Conservation (phyloP, 92 coral and sea anemone genomes). For the Epizoanthus stellaris region DNA sequence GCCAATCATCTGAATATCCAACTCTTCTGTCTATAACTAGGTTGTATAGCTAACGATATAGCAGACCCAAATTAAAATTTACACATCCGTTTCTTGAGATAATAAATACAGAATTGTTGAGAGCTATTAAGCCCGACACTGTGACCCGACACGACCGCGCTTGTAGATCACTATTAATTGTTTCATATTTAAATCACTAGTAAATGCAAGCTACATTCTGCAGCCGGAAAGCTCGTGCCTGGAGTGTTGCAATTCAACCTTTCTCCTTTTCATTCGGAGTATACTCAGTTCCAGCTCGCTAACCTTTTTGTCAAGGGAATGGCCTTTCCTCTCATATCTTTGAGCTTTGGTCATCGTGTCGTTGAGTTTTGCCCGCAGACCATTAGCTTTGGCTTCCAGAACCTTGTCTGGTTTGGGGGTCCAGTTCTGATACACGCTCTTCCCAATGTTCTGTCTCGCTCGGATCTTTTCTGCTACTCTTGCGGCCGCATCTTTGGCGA, state of each 20-base stretch:
- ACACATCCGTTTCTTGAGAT: not conserved
- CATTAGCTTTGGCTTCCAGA: slow-evolving; percentile 31
- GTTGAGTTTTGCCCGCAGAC: slow-evolving; percentile 17
- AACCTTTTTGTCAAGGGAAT: slow-evolving; percentile 17
- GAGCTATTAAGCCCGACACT: no score
- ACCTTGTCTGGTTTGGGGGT: slow-evolving; percentile 38
- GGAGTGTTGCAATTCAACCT: slow-evolving; percentile 28
- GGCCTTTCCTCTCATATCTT: slow-evolving; percentile 19
- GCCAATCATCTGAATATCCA: not conserved
- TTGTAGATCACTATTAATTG: no score
- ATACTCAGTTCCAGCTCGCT: slow-evolving; percentile 19
- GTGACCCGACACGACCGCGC: no score
- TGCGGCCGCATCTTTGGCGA: slow-evolving; percentile 29
- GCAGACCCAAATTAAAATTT: not conserved
- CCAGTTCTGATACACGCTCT: slow-evolving; percentile 33
- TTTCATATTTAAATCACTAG: no score
- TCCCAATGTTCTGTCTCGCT: slow-evolving; percentile 24
- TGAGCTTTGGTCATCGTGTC: slow-evolving; percentile 21
- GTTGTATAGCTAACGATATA: slow-evolving; percentile 1
- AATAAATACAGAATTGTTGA: slow-evolving; percentile 16
- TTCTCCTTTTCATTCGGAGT: slow-evolving; percentile 15
- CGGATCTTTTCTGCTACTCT: slow-evolving; percentile 27
- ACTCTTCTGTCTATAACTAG: not conserved
- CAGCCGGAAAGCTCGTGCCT: slow-evolving; percentile 40
- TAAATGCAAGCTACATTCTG: not conserved